phyloP scores from a whole-genome alignment of 2,797 vertebrate genomes.

The Melanogrammus aeglefinus region DNA sequence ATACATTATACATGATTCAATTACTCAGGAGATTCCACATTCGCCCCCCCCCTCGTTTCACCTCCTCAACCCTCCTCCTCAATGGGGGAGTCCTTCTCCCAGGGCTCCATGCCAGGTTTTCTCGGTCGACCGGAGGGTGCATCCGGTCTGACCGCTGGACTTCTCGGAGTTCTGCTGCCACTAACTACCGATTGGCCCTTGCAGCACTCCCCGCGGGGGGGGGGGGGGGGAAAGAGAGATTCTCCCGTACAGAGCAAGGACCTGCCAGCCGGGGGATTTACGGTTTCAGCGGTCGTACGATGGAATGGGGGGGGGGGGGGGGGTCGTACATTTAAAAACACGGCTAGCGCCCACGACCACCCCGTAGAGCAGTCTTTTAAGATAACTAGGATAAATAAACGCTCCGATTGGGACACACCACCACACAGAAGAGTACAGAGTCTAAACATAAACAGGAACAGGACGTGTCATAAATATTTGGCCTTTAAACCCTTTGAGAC shows the following conservation, averaged over 20 bases:
- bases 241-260: conserved; percentile 41
- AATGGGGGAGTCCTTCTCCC: neutral
- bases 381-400: no score
- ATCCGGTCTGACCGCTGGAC: conserved; percentile 11
- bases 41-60: no score
- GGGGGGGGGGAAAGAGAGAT: conserved; percentile 47
- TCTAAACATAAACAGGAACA: no score
- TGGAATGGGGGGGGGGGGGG: conserved; percentile 3
- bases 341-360: conserved; percentile 16
- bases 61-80: neutral
- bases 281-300: conserved; percentile 60
- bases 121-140: conserved; percentile 24
- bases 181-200: no score
- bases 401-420: no score
- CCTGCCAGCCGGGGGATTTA: conserved; percentile 39
- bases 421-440: no score
- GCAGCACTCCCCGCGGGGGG: conserved; percentile 27
- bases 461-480: no score
- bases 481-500: no score
- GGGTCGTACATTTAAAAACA: conserved; percentile 50
- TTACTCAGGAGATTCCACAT: neutral
- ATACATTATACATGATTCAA: neutral
- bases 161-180: neutral
- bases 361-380: no score
- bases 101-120: conserved; percentile 16